Evolutionary conservation across 2,888 invertebrate species (phyloP).

Genomic region (Thereva nobilitata): DNA sequence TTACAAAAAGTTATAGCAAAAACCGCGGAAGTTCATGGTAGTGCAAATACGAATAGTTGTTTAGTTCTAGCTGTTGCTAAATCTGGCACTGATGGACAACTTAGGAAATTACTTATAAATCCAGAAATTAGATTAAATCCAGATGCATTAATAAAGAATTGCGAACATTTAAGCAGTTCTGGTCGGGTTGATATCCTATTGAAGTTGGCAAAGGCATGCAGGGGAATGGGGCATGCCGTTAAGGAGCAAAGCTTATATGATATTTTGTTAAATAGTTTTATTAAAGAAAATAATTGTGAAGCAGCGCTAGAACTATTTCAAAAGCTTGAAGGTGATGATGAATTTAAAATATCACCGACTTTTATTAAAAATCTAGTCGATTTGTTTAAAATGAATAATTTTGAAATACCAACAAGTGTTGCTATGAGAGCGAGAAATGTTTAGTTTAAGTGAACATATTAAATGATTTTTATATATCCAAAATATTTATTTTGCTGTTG

Average conservation of each 20-base stretch:
- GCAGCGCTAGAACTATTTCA: constrained; percentile 53
- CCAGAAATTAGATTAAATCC: constrained; percentile 62
- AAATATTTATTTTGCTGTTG: too few relatives aligned
- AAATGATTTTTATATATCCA: too few relatives aligned
- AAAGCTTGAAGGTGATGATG: constrained; percentile 52
- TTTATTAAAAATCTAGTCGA: constrained; percentile 52
- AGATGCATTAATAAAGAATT: constrained; percentile 61
- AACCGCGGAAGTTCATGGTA: constrained; percentile 57
- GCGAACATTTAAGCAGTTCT: constrained; percentile 57
- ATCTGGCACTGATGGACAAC: constrained; percentile 57
- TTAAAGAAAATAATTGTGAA: constrained; percentile 49
- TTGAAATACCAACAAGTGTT: constrained; percentile 54
- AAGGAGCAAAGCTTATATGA: constrained; percentile 55
- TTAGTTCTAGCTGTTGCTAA: constrained; percentile 60
- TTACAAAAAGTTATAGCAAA: constrained; percentile 53
- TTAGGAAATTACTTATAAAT: constrained; percentile 60
- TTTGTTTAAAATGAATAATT: constrained; percentile 53
- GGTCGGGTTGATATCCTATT: constrained; percentile 51
- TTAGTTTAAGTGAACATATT: background rate
- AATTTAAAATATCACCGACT: constrained; percentile 51
- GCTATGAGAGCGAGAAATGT: constrained; percentile 50
- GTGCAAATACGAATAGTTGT: constrained; percentile 54
- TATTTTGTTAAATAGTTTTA: constrained; percentile 52
- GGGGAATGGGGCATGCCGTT: constrained; percentile 50
- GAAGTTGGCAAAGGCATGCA: constrained; percentile 51